Percentiles rank a stretch among this genome's conserved stretches.
These are phyloP conservation scores for Cotesia typhae DNA, from an alignment of 1,140 invertebrate genomes.

Conservation along the genomic window DNA sequence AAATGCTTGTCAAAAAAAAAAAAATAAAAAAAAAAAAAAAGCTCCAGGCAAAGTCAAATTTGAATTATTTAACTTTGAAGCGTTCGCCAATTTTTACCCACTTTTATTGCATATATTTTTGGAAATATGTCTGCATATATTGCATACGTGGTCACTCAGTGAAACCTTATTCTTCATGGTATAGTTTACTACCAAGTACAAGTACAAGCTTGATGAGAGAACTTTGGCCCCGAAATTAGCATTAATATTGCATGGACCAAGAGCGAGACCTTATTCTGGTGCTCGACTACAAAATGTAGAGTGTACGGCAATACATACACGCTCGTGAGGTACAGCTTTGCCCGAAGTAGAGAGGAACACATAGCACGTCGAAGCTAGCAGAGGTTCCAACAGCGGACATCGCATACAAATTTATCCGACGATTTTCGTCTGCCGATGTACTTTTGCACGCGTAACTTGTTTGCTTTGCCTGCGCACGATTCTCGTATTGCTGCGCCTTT, in stretches of 20 bases:
- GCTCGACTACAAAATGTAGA: not conserved
- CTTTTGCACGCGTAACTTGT: conserved; percentile 6
- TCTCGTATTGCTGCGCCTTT: conserved; percentile 23
- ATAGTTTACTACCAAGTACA: conserved; percentile 18
- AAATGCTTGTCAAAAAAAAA: too few species aligned
- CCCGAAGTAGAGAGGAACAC: too few species aligned
- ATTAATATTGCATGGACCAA: conserved; percentile 40
- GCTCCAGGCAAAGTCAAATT: too few species aligned
- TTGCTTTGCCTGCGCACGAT: conserved; percentile 23
- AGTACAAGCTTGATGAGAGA: conserved; percentile 25
- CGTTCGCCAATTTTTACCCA: not conserved
- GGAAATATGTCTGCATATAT: not conserved
- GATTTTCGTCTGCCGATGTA: conserved; percentile 23
- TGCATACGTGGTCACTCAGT: not conserved
- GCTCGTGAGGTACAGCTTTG: not conserved
- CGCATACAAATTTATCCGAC: conserved; percentile 40
- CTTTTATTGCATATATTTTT: not conserved
- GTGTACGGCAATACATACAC: not conserved
- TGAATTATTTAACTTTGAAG: too few species aligned
- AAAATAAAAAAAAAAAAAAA: too few species aligned
- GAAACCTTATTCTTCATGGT: not conserved
- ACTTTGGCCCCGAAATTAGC: conserved; percentile 38
- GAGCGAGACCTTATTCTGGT: not conserved
- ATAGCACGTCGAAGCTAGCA: too few species aligned
- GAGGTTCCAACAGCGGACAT: conserved; percentile 16